phyloP scores from a whole-genome alignment of 2,888 invertebrate species.

The Rhagonycha lutea region DNA sequence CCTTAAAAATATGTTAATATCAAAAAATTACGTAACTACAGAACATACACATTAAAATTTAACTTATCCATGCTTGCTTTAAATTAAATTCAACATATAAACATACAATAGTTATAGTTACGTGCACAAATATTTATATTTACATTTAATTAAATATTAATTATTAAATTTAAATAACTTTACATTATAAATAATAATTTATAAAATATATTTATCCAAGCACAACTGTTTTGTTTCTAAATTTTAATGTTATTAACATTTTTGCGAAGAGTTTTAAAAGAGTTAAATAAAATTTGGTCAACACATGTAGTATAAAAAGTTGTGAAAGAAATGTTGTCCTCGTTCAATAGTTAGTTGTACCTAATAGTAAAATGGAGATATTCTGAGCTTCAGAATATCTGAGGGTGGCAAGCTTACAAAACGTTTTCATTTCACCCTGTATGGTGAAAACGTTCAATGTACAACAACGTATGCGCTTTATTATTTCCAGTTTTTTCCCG shows the following conservation, averaged over 20 bases:
- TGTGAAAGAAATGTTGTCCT: too few species aligned
- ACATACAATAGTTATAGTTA: background rate
- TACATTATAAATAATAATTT: background rate
- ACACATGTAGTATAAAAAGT: too few species aligned
- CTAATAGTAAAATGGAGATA: too few species aligned
- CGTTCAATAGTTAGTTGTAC: too few species aligned
- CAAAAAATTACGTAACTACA: background rate
- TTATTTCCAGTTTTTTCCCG: too few species aligned
- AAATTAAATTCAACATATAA: background rate
- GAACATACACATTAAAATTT: background rate
- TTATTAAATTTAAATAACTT: background rate
- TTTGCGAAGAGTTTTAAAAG: background rate
- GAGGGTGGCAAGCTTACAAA: too few species aligned
- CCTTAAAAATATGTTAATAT: background rate
- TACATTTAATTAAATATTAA: constrained; percentile 1
- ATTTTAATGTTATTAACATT: background rate
- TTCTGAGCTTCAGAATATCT: too few species aligned
- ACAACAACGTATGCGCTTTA: too few species aligned
- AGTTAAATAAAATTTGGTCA: background rate
- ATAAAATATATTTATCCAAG: background rate
- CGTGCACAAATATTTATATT: background rate
- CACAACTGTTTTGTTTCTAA: background rate
- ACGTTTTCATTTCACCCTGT: too few species aligned
- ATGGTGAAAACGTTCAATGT: too few species aligned
- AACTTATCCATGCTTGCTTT: background rate